Percentiles rank a stretch among this genome's conserved stretches.
Conservation (phyloP, 2,888 invertebrate genomes). For the Sarcophaga caerulescens region DNA sequence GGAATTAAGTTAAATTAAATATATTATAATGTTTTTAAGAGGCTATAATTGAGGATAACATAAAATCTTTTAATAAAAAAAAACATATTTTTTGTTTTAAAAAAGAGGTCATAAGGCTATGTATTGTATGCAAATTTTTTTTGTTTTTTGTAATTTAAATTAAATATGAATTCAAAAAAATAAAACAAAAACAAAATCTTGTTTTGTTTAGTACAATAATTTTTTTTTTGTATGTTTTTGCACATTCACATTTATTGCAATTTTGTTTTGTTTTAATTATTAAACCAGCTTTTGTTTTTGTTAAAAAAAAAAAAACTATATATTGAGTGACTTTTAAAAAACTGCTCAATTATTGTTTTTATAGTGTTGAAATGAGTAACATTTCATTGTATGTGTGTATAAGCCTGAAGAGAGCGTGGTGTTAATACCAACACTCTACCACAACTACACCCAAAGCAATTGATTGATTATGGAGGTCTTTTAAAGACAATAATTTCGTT, state of each 20-base stretch:
- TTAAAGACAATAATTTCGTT: slow-evolving; percentile 42
- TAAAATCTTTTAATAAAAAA: neutral
- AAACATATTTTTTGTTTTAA: neutral
- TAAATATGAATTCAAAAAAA: neutral
- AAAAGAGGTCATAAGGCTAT: slow-evolving; percentile 5
- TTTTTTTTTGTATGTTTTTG: slow-evolving; percentile 27
- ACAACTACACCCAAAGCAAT: slow-evolving; percentile 5
- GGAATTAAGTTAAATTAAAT: neutral
- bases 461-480: neutral
- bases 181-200: slow-evolving; percentile 11
- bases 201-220: neutral
- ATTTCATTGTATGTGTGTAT: neutral
- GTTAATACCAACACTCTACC: slow-evolving; percentile 37
- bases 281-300: slow-evolving; percentile 28
- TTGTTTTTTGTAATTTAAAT: neutral
- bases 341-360: slow-evolving; percentile 25
- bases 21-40: neutral
- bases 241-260: slow-evolving; percentile 56
- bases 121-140: slow-evolving; percentile 26
- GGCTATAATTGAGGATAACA: neutral
- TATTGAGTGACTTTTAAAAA: slow-evolving; percentile 39
- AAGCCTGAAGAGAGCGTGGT: slow-evolving; percentile 24
- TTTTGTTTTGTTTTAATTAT: slow-evolving; percentile 28
- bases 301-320: neutral
- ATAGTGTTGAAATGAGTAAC: slow-evolving; percentile 8